These are phyloP conservation scores for Taenioides sp. DNA, from an alignment of 2,797 vertebrate species.

Conservation along the genomic window DNA sequence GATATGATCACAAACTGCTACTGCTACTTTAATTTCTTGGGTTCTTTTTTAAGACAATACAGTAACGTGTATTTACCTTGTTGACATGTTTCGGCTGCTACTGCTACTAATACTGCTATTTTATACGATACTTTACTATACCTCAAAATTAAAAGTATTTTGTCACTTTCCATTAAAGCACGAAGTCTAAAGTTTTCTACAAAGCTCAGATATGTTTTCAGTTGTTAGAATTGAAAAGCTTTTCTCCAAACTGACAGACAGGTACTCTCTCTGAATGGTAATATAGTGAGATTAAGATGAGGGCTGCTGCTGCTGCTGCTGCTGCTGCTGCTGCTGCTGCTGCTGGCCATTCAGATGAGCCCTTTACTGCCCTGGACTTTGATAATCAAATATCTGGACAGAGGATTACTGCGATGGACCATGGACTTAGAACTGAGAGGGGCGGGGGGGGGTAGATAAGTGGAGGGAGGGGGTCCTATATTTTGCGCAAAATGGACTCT, in stretches of 20 bases:
- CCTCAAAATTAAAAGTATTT: background rate
- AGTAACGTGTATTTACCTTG: too few species aligned
- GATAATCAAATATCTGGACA: slow-evolving; percentile 61
- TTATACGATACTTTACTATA: too few species aligned
- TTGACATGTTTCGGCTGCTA: too few species aligned
- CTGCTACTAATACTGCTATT: too few species aligned
- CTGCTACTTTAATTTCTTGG: too few species aligned
- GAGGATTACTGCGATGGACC: slow-evolving; percentile 53
- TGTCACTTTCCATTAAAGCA: background rate
- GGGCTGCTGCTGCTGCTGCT: slow-evolving; percentile 26
- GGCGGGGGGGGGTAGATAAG: slow-evolving; percentile 19
- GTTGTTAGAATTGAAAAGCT: slow-evolving; percentile 29
- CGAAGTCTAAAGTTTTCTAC: background rate
- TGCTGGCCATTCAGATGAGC: slow-evolving; percentile 30
- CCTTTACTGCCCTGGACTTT: slow-evolving; percentile 49
- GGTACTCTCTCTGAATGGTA: slow-evolving; percentile 43
- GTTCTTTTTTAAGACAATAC: too few species aligned
- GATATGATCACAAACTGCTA: too few species aligned
- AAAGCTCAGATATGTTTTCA: background rate
- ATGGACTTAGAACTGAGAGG: slow-evolving; percentile 38
- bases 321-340: slow-evolving; percentile 24
- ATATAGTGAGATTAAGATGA: slow-evolving; percentile 24
- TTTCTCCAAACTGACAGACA: slow-evolving; percentile 32
- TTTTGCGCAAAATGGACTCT: too few species aligned
- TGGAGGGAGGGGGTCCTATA: background rate